Evolutionary conservation across 2,888 invertebrate genomes (phyloP), one percentile per base, ranked within the genome.

Genomic region (Microctonus brassicae): DNA sequence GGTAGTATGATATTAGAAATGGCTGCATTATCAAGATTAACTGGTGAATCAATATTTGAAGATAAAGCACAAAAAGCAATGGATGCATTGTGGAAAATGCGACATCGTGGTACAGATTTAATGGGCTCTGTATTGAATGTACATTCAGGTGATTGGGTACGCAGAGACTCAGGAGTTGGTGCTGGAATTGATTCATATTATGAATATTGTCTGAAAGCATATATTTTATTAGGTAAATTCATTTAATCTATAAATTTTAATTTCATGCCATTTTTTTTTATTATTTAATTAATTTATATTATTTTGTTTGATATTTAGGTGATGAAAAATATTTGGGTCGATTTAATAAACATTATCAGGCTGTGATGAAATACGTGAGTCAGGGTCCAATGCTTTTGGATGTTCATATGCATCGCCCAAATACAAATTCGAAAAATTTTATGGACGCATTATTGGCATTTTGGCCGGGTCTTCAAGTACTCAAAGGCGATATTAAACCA

Each of bases 141-240:
- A n/a, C 96, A 99, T 87, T 97, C 95, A 2, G 99, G 99, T 0
- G 97, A 98, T 88, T 99, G 99, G 99, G 94, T 98, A 5, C 91
- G 99, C 58, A 92, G 97, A 82, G 98, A 99, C 87, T 96, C 97
- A 0, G 98, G 99, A 1, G 97, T 99, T 7, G 99, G 99, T n/a
- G 99, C 99, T 13, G 99, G 99, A 29, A 98, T 99, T 79, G 99
- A 99, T 88, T 98, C 98, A 0, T 99, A 99, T 88, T 99, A 99
- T 85, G 99, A 99, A 88, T 99, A 99, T 88, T 95, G 97, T 76
- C 91, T 99, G 34, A 99, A 99, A 88, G 97, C 98, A 0, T 99
- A 99, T 88, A 96, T 99, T 77, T 90, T 99, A 68, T 91, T 99
- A 5, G 95, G 87, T 85, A 79, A 77, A 73, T 76, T 61, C 0